Conservation (phyloP, 2,797 vertebrate genomes). For the Gymnoscopelus microlampas region DNA sequence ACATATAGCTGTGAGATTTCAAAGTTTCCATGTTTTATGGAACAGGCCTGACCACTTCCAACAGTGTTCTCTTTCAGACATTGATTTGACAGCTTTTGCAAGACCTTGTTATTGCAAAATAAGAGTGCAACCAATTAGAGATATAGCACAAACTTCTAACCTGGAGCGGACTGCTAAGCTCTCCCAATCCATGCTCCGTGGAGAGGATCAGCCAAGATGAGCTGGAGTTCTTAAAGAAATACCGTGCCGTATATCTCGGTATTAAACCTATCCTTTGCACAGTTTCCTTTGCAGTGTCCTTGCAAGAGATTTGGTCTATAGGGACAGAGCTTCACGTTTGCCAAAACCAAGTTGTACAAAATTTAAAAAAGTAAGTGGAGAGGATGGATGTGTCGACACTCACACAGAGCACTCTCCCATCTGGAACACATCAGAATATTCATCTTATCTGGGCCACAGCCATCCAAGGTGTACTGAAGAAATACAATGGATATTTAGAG, state of each 20-base stretch:
- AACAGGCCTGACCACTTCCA: not conserved
- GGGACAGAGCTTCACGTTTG: conserved; percentile 41
- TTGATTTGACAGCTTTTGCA: conserved; percentile 38
- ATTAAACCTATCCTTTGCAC: conserved; percentile 38
- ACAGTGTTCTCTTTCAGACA: not conserved
- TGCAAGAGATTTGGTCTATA: conserved; percentile 49
- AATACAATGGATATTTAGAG: conserved; percentile 49
- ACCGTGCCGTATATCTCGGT: conserved; percentile 35
- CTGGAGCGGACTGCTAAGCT: conserved; percentile 43
- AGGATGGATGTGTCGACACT: conserved; percentile 56
- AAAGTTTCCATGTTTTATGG: not conserved
- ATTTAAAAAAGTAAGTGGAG: conserved; percentile 43
- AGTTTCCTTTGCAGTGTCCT: conserved; percentile 52
- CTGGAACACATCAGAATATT: conserved; percentile 67
- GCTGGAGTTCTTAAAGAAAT: conserved; percentile 48
- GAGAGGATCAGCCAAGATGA: conserved; percentile 61
- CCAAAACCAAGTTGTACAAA: conserved; percentile 48
- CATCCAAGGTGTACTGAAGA: conserved; percentile 41
- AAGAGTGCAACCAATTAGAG: conserved; percentile 64
- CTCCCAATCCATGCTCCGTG: conserved; percentile 24
- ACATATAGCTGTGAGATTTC: not conserved
- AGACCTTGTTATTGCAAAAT: conserved; percentile 47
- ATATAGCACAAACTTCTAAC: conserved; percentile 33
- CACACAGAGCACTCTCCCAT: conserved; percentile 48
- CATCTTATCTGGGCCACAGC: conserved; percentile 60